These are phyloP conservation scores for Apeltes quadracus DNA, from an alignment of 2,113 vertebrate genomes.

Conservation along the genomic window DNA sequence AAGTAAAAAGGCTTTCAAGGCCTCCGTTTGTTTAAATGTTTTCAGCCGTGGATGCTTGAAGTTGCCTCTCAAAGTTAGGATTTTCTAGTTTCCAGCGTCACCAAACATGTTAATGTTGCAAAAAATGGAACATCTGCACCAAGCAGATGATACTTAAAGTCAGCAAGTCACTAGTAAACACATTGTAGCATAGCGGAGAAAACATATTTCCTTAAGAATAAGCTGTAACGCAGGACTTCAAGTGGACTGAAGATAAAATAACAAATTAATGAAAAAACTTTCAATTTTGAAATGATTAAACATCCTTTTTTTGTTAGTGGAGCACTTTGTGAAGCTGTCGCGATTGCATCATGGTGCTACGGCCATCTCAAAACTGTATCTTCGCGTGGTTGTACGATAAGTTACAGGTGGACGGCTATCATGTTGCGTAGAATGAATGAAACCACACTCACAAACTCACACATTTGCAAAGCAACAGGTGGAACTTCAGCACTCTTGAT, in stretches of 20 bases:
- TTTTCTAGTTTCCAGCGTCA: too few relatives aligned
- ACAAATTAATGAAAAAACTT: background rate
- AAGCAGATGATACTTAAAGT: too few relatives aligned
- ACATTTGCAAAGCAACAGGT: background rate
- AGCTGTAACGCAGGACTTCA: background rate
- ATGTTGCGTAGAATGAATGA: slow-evolving; percentile 13
- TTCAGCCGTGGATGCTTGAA: too few relatives aligned
- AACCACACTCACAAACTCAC: slow-evolving; percentile 1
- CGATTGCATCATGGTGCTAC: background rate
- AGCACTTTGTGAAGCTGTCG: background rate
- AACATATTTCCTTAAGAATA: background rate
- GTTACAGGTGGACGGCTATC: slow-evolving; percentile 30
- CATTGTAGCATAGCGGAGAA: background rate
- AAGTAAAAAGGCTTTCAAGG: too few relatives aligned
- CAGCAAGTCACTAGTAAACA: background rate
- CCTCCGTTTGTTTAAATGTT: too few relatives aligned
- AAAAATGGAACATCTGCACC: too few relatives aligned
- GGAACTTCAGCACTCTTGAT: slow-evolving; percentile 3
- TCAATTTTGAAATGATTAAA: background rate
- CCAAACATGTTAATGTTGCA: too few relatives aligned
- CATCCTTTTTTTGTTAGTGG: background rate
- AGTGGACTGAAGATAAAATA: background rate
- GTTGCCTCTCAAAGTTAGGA: too few relatives aligned
- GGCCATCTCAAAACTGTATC: background rate
- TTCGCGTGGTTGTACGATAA: slow-evolving; percentile 9